Evolutionary conservation across 2,888 invertebrate species (phyloP).

Genomic region (Julus scanicus): DNA sequence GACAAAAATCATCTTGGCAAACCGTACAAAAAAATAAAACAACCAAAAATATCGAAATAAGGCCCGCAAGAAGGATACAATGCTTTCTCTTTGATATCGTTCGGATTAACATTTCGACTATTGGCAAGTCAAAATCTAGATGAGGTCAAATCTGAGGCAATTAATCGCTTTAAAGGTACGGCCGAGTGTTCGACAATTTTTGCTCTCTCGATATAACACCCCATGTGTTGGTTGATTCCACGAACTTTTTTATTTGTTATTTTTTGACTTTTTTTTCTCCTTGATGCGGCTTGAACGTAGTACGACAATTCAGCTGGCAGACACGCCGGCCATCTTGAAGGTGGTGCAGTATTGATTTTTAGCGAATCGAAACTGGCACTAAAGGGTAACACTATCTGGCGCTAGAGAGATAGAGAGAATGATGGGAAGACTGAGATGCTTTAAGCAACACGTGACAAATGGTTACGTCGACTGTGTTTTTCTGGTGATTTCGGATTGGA

Average conservation of each 20-base stretch:
- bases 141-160: not conserved
- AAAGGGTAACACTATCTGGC: constrained; percentile 48
- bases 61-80: constrained; percentile 22
- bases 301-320: constrained; percentile 31
- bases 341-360: constrained; percentile 45
- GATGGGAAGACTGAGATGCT: constrained; percentile 52
- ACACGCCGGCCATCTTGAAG: constrained; percentile 45
- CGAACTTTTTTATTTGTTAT: constrained; percentile 13
- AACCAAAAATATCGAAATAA: not conserved
- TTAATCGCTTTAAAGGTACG: not conserved
- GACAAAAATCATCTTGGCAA: not conserved
- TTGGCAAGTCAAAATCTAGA: not conserved
- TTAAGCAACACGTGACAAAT: constrained; percentile 53
- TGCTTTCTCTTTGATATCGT: not conserved
- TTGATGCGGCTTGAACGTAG: constrained; percentile 26
- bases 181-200: not conserved
- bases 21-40: not conserved
- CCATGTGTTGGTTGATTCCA: not conserved
- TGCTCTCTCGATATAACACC: not conserved
- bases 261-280: not conserved
- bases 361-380: constrained; percentile 48
- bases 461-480: constrained; percentile 47
- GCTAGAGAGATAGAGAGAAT: constrained; percentile 50
- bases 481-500: constrained; percentile 43
- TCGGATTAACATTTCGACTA: not conserved